Percentiles rank a stretch among this genome's conserved stretches.
These are phyloP conservation scores for Drosophila mojavensis DNA, from an alignment of 1,140 invertebrate genomes.

Conservation along the genomic window DNA sequence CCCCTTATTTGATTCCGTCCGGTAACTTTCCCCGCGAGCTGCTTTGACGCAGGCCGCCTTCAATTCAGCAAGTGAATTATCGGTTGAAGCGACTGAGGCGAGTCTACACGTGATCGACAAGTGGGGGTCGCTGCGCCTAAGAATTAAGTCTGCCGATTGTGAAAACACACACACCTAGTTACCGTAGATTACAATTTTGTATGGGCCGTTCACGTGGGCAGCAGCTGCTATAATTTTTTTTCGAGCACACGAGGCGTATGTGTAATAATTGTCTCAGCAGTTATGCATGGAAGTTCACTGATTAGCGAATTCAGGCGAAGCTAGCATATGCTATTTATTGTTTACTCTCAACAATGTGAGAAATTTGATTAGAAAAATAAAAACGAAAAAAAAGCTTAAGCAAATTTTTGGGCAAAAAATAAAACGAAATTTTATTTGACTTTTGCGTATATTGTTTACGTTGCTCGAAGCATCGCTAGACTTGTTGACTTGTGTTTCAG, in stretches of 20 bases:
- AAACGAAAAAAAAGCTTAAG: neutral
- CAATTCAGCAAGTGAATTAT: conserved; percentile 22
- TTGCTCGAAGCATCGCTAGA: neutral
- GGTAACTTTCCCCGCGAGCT: conserved; percentile 55
- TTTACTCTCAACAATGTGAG: conserved; percentile 7
- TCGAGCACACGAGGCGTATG: conserved; percentile 15
- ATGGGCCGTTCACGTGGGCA: conserved; percentile 20
- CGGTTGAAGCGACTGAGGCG: neutral
- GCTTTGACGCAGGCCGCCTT: conserved; percentile 30
- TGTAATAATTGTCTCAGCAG: conserved; percentile 6
- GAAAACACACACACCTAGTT: neutral
- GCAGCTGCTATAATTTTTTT: conserved; percentile 3
- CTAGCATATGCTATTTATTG: neutral
- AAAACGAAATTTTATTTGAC: neutral
- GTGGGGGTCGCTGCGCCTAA: conserved; percentile 25
- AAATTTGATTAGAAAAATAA: neutral
- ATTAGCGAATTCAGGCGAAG: conserved; percentile 28
- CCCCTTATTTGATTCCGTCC: conserved; percentile 36
- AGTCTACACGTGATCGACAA: conserved; percentile 56
- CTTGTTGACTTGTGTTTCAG: no score
- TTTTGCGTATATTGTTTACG: neutral
- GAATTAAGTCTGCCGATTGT: conserved; percentile 21
- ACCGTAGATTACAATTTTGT: conserved; percentile 9
- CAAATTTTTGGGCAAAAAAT: neutral
- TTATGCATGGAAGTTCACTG: neutral